Percentiles rank a stretch among this genome's conserved stretches.
These are phyloP conservation scores for Rhyacophila brunnea DNA, from an alignment of 1,140 invertebrate species.

Conservation along the genomic window DNA sequence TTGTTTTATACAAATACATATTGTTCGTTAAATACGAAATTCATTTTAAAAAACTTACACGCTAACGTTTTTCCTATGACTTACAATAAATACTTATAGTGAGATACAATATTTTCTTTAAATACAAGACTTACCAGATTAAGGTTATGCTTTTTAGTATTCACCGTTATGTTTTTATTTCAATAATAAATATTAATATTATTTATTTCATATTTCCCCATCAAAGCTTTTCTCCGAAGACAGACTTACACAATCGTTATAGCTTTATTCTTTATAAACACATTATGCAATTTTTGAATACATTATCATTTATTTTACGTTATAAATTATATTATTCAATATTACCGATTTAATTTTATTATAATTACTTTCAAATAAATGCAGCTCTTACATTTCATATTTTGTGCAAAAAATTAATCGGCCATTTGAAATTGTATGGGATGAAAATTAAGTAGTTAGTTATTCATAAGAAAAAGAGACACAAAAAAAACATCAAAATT, in stretches of 20 bases:
- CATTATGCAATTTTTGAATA: background rate
- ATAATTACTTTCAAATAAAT: too few species aligned
- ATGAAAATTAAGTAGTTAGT: too few species aligned
- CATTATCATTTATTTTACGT: too few species aligned
- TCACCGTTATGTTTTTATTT: background rate
- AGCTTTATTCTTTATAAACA: background rate
- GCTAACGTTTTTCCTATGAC: slow-evolving; percentile 16
- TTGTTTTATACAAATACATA: too few species aligned
- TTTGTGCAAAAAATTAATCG: too few species aligned
- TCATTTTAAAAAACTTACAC: slow-evolving; percentile 26
- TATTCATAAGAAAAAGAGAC: too few species aligned
- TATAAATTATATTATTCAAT: too few species aligned
- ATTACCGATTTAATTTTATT: too few species aligned
- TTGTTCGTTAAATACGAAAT: slow-evolving; percentile 5
- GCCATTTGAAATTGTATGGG: background rate
- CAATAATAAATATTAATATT: slow-evolving; percentile 1
- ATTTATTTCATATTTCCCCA: background rate
- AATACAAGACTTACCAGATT: background rate
- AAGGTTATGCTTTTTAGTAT: background rate
- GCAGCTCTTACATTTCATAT: too few species aligned
- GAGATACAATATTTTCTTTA: slow-evolving; percentile 24
- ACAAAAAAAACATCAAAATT: too few species aligned
- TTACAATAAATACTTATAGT: slow-evolving; percentile 34
- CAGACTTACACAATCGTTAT: background rate
- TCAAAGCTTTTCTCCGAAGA: background rate